Evolutionary conservation across 2,888 invertebrate species (phyloP), one percentile per base, ranked within the genome.

Genomic region (Drosophila pseudotalamancana): DNA sequence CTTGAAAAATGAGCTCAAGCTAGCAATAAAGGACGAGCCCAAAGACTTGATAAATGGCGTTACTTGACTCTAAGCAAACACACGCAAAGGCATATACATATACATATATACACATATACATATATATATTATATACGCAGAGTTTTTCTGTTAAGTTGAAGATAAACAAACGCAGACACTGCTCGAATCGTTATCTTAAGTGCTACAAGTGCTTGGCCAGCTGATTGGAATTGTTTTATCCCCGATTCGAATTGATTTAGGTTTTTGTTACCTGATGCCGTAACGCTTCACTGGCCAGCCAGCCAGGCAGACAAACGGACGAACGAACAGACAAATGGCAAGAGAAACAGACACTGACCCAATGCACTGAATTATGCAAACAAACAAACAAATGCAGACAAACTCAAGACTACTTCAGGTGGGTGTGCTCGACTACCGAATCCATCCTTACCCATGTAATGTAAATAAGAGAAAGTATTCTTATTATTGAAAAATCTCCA

Each of bases 1-100:
- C 29, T 57, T 73, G 77, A 71, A 64, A 74, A 83, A 80, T 77
- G 74, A 69, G 74, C 60, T 27, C 62, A 69, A 57, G 43, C 57
- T 51, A 65, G 70, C 72, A 61, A 67, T 72, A 76, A 82, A 67
- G 59, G 48, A 65, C 53, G 25, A 50, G 49, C 43, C 34, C 34
- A 50, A 60, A 19, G 64, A 50, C 76, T 71, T 80, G 83, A 80
- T 77, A 83, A 80, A 80, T 80, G 71, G 66, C 57, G 65, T 57
- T 71, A 79, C 71, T 79, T 63, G 56, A 83, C 66, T 71, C 73
- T 45, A 42, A 64, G 39, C 79, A 60, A 18, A 63, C 19, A 48
- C 31, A 6, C 27, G 37, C 42, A 49, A 14, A 16, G 19, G 19
- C 14, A 32, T 12, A 25, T 34, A 56, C 27, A 25, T n/a, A 18